Base-by-base conservation (phyloP, 2,888 invertebrate species). In the Acleris laterana region DNA sequence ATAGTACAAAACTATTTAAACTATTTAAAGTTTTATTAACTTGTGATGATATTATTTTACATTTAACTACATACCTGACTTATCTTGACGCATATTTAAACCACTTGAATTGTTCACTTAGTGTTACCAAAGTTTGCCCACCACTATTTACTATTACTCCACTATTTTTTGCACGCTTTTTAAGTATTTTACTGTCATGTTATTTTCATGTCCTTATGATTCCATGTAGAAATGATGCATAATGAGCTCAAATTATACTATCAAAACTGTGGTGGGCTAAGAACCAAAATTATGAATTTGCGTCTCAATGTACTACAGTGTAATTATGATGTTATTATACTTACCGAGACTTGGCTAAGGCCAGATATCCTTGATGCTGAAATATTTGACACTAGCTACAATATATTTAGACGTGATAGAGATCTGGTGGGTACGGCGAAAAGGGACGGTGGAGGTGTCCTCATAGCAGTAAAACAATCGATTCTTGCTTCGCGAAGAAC, bases 311-410 rank as follows among this genome's bases (percentile, higher is more conserved):
- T 66, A n/a, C 48, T 63, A 13, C 50, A 42, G 13, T 57, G 52
- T 25, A 19, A 63, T 22, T 66, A 66, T 62, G 69, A 69, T 44
- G 19, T 69, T 1, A 48, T 67, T 16, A 16, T 67, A 25, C 52
- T 69, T 11, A 67, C 67, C 17, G 69, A 69, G 19, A 69, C 69
- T 5, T 69, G 69, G 69, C 49, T 67, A 19, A 52, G 50, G 11
- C 44, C 46, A 3, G 55, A n/a, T 7, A 38, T 69, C n/a, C 55
- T 42, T 19, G 51, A 51, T 55, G 46, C 63, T 11, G 69, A 66
- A 32, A 28, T 69, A 7, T 49, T 69, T 49, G 61, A 58, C 49
- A 20, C 22, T 17, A 57, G 55, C 11, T 69, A 69, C 48, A 51
- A 22, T n/a, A 59, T 69, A 16, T 69, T 61, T 42, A 48, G 67